Evolutionary conservation across 2,113 vertebrate species (phyloP).

Genomic region (Siniperca chuatsi): DNA sequence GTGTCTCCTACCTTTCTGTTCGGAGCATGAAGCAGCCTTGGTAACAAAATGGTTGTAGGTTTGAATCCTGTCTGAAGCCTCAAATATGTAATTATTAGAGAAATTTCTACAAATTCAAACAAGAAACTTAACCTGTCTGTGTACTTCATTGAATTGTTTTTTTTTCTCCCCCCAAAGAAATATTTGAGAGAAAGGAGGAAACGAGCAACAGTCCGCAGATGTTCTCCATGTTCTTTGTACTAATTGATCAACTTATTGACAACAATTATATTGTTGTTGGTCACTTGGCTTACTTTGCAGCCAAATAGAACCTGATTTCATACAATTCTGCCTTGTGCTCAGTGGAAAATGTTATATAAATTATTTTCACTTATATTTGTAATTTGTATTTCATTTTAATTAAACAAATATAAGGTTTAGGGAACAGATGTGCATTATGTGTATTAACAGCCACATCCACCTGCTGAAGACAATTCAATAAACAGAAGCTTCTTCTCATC

Average conservation of each 20-base stretch:
- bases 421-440: not conserved
- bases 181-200: not conserved
- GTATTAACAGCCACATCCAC: not conserved
- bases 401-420: not conserved
- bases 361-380: not conserved
- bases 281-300: not conserved
- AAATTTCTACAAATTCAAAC: too few relatives aligned
- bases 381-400: not conserved
- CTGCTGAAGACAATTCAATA: conserved; percentile 1
- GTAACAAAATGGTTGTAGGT: not conserved
- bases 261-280: not conserved
- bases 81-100: not conserved
- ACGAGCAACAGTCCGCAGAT: not conserved
- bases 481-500: not conserved
- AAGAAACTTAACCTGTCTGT: not conserved
- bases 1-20: too few relatives aligned
- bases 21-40: not conserved
- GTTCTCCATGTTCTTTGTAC: not conserved
- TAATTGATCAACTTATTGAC: not conserved
- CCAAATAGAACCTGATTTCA: not conserved
- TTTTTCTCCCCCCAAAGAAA: not conserved
- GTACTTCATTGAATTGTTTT: not conserved
- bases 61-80: not conserved
- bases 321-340: not conserved
- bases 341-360: not conserved